Evolutionary conservation across 1,140 invertebrate species (phyloP).

Genomic region (Bombus terrestris): DNA sequence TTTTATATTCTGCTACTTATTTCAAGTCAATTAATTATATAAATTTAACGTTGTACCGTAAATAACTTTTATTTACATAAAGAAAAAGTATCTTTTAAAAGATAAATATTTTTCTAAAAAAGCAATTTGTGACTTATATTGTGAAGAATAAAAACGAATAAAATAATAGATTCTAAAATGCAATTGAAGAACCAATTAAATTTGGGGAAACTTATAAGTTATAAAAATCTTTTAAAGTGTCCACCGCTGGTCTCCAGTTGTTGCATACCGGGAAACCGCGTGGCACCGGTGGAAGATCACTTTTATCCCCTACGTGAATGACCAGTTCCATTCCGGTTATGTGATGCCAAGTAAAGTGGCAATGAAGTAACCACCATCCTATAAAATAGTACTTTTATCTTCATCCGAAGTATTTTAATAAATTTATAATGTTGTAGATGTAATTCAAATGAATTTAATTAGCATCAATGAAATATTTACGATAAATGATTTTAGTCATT

Average conservation of each 20-base stretch:
- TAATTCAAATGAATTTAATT: neutral
- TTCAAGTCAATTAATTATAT: neutral
- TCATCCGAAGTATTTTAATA: neutral
- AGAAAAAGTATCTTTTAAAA: too few relatives aligned
- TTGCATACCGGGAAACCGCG: slow-evolving; percentile 72
- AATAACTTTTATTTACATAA: neutral
- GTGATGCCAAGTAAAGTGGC: slow-evolving; percentile 63
- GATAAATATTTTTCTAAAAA: neutral
- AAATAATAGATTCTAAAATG: neutral
- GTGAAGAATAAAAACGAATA: neutral
- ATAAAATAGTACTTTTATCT: neutral
- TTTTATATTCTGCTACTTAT: neutral
- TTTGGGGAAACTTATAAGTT: neutral
- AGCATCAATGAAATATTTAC: neutral
- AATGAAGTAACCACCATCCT: slow-evolving; percentile 55
- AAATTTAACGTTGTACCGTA: slow-evolving; percentile 1
- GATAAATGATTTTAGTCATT: neutral
- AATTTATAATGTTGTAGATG: neutral
- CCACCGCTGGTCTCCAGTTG: slow-evolving; percentile 54
- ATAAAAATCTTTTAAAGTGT: slow-evolving; percentile 22
- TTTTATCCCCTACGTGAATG: slow-evolving; percentile 69
- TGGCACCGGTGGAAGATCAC: slow-evolving; percentile 70
- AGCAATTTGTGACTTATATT: neutral
- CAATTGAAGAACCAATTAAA: neutral
- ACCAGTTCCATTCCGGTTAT: slow-evolving; percentile 72